Conservation (phyloP, 2,888 invertebrate species). For the Ischnus inquisitorius region DNA sequence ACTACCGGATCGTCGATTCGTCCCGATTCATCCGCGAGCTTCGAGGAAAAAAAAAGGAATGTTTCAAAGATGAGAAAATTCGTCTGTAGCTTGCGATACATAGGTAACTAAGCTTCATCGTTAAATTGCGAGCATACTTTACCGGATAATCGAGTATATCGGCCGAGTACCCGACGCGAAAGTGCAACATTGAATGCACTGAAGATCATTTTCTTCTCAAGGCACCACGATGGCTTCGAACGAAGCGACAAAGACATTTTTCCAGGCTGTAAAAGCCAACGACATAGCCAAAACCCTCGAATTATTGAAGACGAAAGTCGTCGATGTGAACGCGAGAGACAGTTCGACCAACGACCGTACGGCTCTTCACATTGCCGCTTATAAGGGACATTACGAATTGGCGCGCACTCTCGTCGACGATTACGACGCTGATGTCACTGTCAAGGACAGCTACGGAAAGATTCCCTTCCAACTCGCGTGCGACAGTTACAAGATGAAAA, state of each 20-base stretch:
- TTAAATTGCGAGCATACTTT: background rate
- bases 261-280: constrained; percentile 8
- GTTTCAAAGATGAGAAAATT: background rate
- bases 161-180: background rate
- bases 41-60: background rate
- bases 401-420: constrained; percentile 1
- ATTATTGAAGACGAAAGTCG: background rate
- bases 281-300: background rate
- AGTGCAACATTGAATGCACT: background rate
- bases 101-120: background rate
- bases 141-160: background rate
- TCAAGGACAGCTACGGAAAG: background rate
- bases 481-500: constrained; percentile 28
- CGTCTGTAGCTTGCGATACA: background rate
- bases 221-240: constrained; percentile 7
- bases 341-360: background rate
- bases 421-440: constrained; percentile 16
- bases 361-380: constrained; percentile 21
- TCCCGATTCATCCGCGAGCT: background rate
- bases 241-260: background rate
- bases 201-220: background rate
- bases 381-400: constrained; percentile 13
- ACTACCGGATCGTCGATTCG: background rate
- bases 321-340: background rate
- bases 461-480: constrained; percentile 17